Conservation (phyloP, 2,888 invertebrate species). For the Lagria hirta region DNA sequence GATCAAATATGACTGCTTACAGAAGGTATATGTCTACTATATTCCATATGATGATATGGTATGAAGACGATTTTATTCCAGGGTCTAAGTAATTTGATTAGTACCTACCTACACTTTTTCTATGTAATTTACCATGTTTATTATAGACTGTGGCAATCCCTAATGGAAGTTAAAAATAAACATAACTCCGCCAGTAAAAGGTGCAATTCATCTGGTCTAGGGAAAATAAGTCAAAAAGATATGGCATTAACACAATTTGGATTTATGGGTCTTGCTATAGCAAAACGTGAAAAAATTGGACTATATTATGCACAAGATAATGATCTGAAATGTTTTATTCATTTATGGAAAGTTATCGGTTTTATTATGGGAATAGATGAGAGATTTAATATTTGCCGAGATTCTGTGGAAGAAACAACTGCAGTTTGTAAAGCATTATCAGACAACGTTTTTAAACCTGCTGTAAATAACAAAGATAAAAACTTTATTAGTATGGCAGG, state of each 20-base stretch:
- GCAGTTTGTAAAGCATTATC: slow-evolving; percentile 61
- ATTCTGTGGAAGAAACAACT: slow-evolving; percentile 64
- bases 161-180: slow-evolving; percentile 65
- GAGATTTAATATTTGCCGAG: slow-evolving; percentile 72
- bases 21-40: slow-evolving; percentile 78
- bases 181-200: slow-evolving; percentile 66
- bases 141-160: slow-evolving; percentile 67
- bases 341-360: slow-evolving; percentile 84
- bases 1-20: slow-evolving; percentile 66
- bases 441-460: slow-evolving; percentile 64
- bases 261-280: slow-evolving; percentile 74
- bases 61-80: slow-evolving; percentile 67
- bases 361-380: slow-evolving; percentile 81
- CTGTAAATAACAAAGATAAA: slow-evolving; percentile 60
- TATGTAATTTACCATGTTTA: slow-evolving; percentile 5
- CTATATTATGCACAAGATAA: slow-evolving; percentile 61
- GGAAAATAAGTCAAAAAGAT: slow-evolving; percentile 75
- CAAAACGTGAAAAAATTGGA: slow-evolving; percentile 67
- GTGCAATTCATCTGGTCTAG: slow-evolving; percentile 54
- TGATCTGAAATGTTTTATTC: slow-evolving; percentile 74
- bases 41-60: slow-evolving; percentile 78
- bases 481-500: slow-evolving; percentile 67
- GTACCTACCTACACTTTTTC: no score
- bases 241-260: slow-evolving; percentile 86
- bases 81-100: slow-evolving; percentile 63